Conservation (phyloP, 2,113 vertebrate genomes). For the human (Homo sapiens) region GRCh38 chr2:123390501-123391000, state of each 20-base stretch:
- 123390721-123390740: not conserved
- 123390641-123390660: not conserved
- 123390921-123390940: too few relatives aligned
- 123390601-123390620: not conserved
- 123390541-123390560: not conserved
- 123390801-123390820: too few relatives aligned
- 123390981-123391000: too few relatives aligned
- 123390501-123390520: not conserved
- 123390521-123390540: not conserved
- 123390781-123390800: not conserved
- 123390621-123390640: too few relatives aligned
- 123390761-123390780: not conserved
- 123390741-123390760: not conserved
- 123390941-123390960: too few relatives aligned
- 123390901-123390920: not conserved
- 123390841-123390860: too few relatives aligned
- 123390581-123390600: too few relatives aligned
- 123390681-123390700: not conserved
- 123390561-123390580: not conserved
- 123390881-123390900: too few relatives aligned
- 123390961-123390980: not conserved
- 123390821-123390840: not conserved
- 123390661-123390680: not conserved
- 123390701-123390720: not conserved
- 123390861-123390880: too few relatives aligned